Evolutionary conservation across 2,797 vertebrate genomes (phyloP), one percentile per base, ranked within the genome.

Genomic region (Tenualosa ilisha): DNA sequence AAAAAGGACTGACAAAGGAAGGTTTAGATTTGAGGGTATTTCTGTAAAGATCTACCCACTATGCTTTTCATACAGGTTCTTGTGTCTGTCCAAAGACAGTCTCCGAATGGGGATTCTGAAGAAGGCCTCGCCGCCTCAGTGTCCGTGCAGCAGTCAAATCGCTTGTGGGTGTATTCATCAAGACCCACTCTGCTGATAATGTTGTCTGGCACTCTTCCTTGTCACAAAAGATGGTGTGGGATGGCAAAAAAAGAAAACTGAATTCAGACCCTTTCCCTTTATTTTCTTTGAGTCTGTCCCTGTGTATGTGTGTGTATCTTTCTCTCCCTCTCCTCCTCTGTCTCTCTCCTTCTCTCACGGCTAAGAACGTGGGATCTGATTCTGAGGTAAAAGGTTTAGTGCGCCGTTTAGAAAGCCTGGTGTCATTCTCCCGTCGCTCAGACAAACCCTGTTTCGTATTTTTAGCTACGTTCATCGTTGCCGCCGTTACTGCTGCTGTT

Each of bases 351-450:
- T 2, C 37, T 75, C 37, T 75, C 72, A 17, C 40, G 86, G 63
- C 86, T 37, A 85, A 89, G 86, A 84, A 85, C 83, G 85, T 94
- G 91, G 92, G 92, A 94, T 95, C 92, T 92, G 92, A 93, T 94
- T 95, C 92, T 91, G 91, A 92, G 92, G 90, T 93, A 91, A 86
- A 92, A 90, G 87, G 89, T 94, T 94, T 93, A 93, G 91, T 90
- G 91, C 49, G 85, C 90, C 89, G 85, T 90, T 88, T 85, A 91
- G 92, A 93, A 93, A 87, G 90, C 91, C 91, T 92, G 81, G 26
- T 93, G 92, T 92, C 93, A 93, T 90, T 92, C 92, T 92, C 88
- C 86, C 91, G 90, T 88, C 88, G 87, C 89, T 90, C 90, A 84
- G 85, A 91, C 86, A 84, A 72, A 87, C 90, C 86, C 86, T 91